These are phyloP conservation scores for Chymomyza caudatula DNA, from an alignment of 2,888 invertebrate genomes.

Conservation along the genomic window DNA sequence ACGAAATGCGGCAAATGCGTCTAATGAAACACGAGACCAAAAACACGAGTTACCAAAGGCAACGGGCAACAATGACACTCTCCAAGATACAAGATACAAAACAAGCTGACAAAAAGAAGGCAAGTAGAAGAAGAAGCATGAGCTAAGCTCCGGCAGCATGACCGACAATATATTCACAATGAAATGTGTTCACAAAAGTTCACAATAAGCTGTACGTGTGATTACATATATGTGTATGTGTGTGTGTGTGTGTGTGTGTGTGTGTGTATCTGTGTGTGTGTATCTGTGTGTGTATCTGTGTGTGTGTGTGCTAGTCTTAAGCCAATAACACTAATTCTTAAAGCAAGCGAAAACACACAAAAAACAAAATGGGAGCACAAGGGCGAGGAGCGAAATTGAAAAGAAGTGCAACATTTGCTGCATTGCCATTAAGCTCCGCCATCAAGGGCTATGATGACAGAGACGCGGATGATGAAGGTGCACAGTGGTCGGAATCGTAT, in stretches of 20 bases:
- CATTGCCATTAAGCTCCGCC: slow-evolving; percentile 9
- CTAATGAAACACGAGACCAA: slow-evolving; percentile 6
- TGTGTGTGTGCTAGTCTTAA: slow-evolving; percentile 24
- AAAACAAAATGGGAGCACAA: slow-evolving; percentile 29
- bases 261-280: neutral
- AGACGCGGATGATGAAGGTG: slow-evolving; percentile 8
- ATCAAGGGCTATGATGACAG: slow-evolving; percentile 12
- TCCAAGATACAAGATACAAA: slow-evolving; percentile 5
- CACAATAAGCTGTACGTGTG: neutral
- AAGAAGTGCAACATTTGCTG: slow-evolving; percentile 31
- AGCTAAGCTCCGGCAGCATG: slow-evolving; percentile 9
- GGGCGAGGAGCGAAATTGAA: slow-evolving; percentile 4
- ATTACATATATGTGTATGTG: neutral
- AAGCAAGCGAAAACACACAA: slow-evolving; percentile 22
- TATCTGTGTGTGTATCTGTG: neutral
- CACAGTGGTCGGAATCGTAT: neutral
- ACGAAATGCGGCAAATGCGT: slow-evolving; percentile 7
- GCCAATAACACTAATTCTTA: slow-evolving; percentile 52
- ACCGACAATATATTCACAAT: slow-evolving; percentile 2
- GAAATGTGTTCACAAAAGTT: neutral
- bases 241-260: slow-evolving; percentile 2
- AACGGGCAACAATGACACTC: neutral
- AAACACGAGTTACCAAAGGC: neutral
- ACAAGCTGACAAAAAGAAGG: slow-evolving; percentile 3
- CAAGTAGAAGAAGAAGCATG: neutral